phyloP scores from a whole-genome alignment of 2,888 invertebrate genomes.

The Sipha maydis region DNA sequence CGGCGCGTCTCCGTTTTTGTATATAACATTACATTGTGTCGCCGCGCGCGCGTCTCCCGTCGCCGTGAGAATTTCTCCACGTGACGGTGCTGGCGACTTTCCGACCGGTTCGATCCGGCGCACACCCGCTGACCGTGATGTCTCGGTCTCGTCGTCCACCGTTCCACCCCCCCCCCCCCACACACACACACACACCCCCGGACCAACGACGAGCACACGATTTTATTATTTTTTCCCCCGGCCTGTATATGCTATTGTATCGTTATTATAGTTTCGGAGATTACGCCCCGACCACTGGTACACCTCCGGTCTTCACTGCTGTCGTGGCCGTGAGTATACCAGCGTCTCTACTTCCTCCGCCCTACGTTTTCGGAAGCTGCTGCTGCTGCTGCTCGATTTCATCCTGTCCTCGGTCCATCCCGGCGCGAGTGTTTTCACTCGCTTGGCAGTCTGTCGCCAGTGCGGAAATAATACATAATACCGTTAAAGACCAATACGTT shows the following conservation, averaged over 20 bases:
- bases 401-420: not conserved
- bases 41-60: not conserved
- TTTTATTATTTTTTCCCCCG: not conserved
- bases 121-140: not conserved
- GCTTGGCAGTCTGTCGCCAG: not conserved
- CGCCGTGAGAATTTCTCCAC: constrained; percentile 55
- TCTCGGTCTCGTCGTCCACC: not conserved
- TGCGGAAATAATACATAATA: not conserved
- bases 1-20: not conserved
- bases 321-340: too few relatives aligned
- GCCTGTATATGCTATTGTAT: not conserved
- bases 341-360: not conserved
- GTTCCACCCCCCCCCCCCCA: not conserved
- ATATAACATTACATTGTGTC: not conserved
- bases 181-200: too few relatives aligned
- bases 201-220: not conserved
- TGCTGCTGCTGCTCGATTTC: not conserved
- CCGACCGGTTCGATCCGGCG: constrained; percentile 47
- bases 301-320: too few relatives aligned
- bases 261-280: constrained; percentile 21
- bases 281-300: not conserved
- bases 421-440: not conserved
- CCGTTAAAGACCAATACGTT: not conserved
- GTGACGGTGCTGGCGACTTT: constrained; percentile 57
- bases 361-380: not conserved